Base-by-base conservation (phyloP, 2,113 vertebrate species). In the Scomber scombrus region DNA sequence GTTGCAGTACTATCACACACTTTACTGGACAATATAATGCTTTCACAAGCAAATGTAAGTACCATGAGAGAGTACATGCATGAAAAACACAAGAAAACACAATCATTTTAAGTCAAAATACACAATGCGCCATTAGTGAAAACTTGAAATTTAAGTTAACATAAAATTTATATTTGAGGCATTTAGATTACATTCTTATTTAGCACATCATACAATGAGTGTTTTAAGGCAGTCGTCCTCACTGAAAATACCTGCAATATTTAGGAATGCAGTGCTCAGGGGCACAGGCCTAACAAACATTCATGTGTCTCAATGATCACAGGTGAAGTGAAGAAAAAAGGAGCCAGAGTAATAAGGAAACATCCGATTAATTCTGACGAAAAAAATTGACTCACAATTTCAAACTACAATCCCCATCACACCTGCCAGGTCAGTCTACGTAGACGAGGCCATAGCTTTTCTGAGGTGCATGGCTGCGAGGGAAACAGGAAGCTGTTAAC, bases 401-500 rank as follows among this genome's bases (percentile, higher is more conserved):
- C 1, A 66, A 75, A 60, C 40, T 50, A 56, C 11, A 47, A 46
- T 74, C 23, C 60, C 31, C 0, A 29, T 65, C 19, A 3, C 16
- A 4, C 18, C 14, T 45, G 21, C 21, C 45, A 9, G 26, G 50
- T 93, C 73, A 85, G 82, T 93, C 90, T 21, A 89, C 34, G 57
- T 69, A 73, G 65, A 92, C 76, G 21, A 91, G 79, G 70, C 71
- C 69, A 3, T 50, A 75, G 78, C 78, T 84, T 78, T 84, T 88
- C 54, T 80, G 73, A n/a, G 87, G 80, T 1, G 57, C n/a, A 2
- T 84, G 68, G 61, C 81, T 84, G 46, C 81, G 68, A 60, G 91
- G 85, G 78, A 90, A 93, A 82, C 92, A 93, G 78, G 90, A 91
- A 29, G 77, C 75, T 1, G 80, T 75, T 10, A 91, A 87, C 80